Base-by-base conservation (phyloP, 2,888 invertebrate species). In the Microdon myrmicae region DNA sequence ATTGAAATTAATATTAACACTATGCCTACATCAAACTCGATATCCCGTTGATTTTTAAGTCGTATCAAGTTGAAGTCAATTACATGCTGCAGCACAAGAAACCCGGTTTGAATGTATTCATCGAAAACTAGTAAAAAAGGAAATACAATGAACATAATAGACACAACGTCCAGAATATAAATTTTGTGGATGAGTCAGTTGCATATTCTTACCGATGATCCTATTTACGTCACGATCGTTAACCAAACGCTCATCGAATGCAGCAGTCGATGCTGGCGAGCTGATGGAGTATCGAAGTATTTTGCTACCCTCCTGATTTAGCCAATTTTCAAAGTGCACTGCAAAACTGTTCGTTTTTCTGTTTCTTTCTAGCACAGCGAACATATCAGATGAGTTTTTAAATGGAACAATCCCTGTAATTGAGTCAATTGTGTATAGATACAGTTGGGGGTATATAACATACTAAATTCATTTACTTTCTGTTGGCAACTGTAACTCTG, bases 21-120 rank as follows among this genome's bases (percentile, higher is more conserved):
- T n/a, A 28, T 8, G 4, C 13, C 29, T 64, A 70, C 68, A 20
- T 67, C 67, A 13, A 68, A 70, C 29, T 67, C 53, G 4, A 39
- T 20, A 10, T 67, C 44, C 1, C 67, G 44, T 3, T 61, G 41
- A 1, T 64, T 51, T 28, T 64, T 61, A 17, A 68, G 69, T 53
- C 81, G 76, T 29, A 86, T 79, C 70, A 81, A 87, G 14, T 82
- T 81, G 1, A 80, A 80, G 71, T 88, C 87, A 22, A 88, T 75
- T 0, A 85, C 82, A 77, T 83, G 81, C 73, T 88, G 87, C 0
- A 88, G 69, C 1, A 80, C 76, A 68, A 87, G 76, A 70, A 87
- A 87, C 1, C 76, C 72, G 75, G 82, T 82, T 58, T 70, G 74
- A 60, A 79, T 77, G 71, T 82, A 82, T 28, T 75, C 76, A 55